These are phyloP conservation scores for Cydia amplana DNA, from an alignment of 1,140 invertebrate genomes.

Conservation along the genomic window DNA sequence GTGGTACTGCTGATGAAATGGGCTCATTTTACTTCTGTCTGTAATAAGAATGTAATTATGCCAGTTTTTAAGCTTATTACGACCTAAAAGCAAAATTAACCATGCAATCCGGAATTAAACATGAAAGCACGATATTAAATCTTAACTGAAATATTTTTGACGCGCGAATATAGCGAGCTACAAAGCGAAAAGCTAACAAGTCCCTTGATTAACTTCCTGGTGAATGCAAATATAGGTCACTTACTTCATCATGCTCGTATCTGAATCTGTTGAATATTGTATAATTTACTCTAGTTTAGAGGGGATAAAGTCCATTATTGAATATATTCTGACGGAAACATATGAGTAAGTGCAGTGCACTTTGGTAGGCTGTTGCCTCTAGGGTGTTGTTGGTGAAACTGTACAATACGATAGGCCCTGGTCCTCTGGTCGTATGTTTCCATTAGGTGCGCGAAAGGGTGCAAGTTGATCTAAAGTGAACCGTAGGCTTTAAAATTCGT, in stretches of 20 bases:
- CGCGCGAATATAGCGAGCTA: conserved; percentile 14
- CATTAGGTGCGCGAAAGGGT: background rate
- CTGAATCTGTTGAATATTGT: background rate
- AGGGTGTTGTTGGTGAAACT: conserved; percentile 50
- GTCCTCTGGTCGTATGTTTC: background rate
- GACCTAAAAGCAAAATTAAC: background rate
- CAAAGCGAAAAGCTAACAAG: conserved; percentile 30
- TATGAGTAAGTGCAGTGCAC: background rate
- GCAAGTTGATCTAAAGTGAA: background rate
- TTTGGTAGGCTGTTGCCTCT: conserved; percentile 38
- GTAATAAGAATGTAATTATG: background rate
- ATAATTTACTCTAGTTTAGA: background rate
- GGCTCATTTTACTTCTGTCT: conserved; percentile 6
- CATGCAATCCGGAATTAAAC: conserved; percentile 2
- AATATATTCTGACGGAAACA: background rate
- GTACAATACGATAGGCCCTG: conserved; percentile 42
- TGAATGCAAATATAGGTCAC: conserved; percentile 24
- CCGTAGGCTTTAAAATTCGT: background rate
- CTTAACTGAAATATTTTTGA: conserved; percentile 22
- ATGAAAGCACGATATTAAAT: conserved; percentile 17
- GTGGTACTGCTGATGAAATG: background rate
- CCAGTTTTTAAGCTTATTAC: background rate
- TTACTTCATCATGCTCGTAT: background rate
- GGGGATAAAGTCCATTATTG: background rate
- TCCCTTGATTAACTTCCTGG: conserved; percentile 30